These are phyloP conservation scores for Aporophyla lueneburgensis DNA, from an alignment of 2,888 invertebrate genomes.

Conservation along the genomic window DNA sequence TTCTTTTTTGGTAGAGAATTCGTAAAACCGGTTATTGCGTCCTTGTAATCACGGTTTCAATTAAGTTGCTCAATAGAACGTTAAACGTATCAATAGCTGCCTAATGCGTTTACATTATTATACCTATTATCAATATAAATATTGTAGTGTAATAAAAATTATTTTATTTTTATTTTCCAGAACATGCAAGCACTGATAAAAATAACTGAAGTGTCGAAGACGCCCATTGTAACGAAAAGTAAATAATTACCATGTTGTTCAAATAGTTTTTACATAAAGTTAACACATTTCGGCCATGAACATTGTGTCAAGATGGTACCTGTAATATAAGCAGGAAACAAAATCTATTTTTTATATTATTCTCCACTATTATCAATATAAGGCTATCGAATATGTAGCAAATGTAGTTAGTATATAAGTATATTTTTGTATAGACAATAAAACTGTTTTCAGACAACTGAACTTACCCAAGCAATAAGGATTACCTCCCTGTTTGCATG, in stretches of 20 bases:
- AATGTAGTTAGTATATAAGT: constrained; percentile 58
- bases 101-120: not conserved
- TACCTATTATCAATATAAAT: not conserved
- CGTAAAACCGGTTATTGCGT: constrained; percentile 51
- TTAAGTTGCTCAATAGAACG: constrained; percentile 22
- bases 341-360: constrained; percentile 45
- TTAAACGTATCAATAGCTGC: not conserved
- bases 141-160: not conserved
- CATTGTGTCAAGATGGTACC: constrained; percentile 16
- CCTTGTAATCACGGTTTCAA: constrained; percentile 46
- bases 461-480: not conserved
- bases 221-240: constrained; percentile 18
- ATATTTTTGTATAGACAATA: constrained; percentile 47
- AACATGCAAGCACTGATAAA: constrained; percentile 21
- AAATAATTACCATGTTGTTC: constrained; percentile 48
- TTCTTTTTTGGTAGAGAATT: constrained; percentile 16
- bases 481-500: not conserved
- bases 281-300: constrained; percentile 31
- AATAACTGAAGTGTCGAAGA: constrained; percentile 29
- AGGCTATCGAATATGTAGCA: constrained; percentile 31
- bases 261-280: constrained; percentile 44
- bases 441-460: constrained; percentile 34
- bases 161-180: constrained; percentile 44
- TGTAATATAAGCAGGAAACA: constrained; percentile 10
- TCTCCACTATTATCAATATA: constrained; percentile 33